phyloP scores from a whole-genome alignment of 2,797 vertebrate genomes.

The Psittacula derbiana region DNA sequence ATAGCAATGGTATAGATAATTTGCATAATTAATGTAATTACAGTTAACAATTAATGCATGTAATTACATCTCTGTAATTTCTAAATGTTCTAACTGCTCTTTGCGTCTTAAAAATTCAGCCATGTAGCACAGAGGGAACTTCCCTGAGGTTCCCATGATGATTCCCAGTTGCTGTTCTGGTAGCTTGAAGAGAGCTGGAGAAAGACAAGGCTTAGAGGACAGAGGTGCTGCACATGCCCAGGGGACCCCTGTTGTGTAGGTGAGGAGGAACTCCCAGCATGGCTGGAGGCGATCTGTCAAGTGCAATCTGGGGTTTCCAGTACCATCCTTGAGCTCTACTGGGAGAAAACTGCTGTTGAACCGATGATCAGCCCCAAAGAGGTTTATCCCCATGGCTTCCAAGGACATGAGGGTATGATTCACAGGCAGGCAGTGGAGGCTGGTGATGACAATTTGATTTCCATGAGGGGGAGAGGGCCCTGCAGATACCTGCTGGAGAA shows the following conservation, averaged over 20 bases:
- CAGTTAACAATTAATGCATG: accelerated
- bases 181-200: not conserved
- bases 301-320: accelerated
- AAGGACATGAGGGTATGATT: not conserved
- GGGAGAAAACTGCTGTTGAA: not conserved
- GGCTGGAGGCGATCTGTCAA: no score
- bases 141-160: accelerated
- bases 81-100: not conserved
- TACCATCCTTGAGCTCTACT: accelerated
- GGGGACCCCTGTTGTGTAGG: accelerated
- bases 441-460: not conserved
- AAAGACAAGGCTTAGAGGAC: not conserved
- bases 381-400: not conserved
- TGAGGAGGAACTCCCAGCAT: accelerated
- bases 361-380: not conserved
- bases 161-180: not conserved
- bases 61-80: not conserved
- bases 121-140: accelerated
- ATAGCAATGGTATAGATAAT: not conserved
- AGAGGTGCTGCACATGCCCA: accelerated
- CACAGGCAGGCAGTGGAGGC: not conserved
- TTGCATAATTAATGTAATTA: not conserved
- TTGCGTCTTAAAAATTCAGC: not conserved
- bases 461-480: not conserved
- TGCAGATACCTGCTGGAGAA: not conserved